Evolutionary conservation across 2,113 vertebrate species (phyloP), one percentile per base, ranked within the genome.

Genomic region (Spea multiplicata): DNA sequence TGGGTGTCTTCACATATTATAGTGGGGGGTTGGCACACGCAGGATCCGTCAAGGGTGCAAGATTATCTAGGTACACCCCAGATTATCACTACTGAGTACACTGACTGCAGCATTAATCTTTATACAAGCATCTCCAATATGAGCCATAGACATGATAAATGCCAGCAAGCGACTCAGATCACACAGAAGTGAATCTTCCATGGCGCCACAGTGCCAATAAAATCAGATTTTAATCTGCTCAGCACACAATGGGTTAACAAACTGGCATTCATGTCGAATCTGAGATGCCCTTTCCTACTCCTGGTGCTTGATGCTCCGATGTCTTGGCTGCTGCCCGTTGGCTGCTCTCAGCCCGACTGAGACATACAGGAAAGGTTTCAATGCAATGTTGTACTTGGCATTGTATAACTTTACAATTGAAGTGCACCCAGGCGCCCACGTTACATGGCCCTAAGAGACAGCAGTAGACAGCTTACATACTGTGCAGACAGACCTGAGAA

Each of bases 231-330:
- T 66, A 66, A 30, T 7, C 64, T 10, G 12, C 44, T 9, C 44
- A 44, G 30, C 61, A 66, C 44, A 9, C 64, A 44, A 66, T 45
- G 64, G 17, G 64, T 66, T 66, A 66, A 66, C 17, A 45, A 0
- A 64, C 14, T n/a, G 17, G 17, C 61, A 16, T 64, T 17, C 61
- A 13, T 52, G 50, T 52, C 1, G 1, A 52, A 52, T 52, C 50
- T 52, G 6, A 52, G 1, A 52, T 52, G 6, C 50, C 50, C 50
- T 52, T 13, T 53, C 14, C 9, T 88, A 89, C 91, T 97, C 97
- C 97, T 94, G 96, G 92, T 98, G 97, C 85, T 96, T 92, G 85
- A 98, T 98, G 91, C 96, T 98, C 85, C 97, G 64, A 64, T 53
- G 2, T 69, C 44, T 45, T 16, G 55, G 53, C 16, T n/a, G 72